Conservation (phyloP, 2,113 vertebrate species). For the Cebus imitator region DNA sequence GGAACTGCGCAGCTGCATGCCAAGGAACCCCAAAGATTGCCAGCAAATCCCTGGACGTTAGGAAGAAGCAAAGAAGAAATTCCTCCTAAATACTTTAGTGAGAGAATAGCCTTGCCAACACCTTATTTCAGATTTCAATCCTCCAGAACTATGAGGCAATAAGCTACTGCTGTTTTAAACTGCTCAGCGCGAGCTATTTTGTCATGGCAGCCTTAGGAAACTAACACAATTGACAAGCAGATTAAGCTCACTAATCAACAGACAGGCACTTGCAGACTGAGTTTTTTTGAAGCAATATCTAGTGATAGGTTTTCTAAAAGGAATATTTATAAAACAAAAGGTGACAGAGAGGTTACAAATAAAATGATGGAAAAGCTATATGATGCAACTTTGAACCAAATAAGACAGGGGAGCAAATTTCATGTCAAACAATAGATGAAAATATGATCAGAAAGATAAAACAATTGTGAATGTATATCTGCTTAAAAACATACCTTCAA, state of each 20-base stretch:
- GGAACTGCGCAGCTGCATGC: background rate
- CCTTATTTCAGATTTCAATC: background rate
- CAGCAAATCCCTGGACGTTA: background rate
- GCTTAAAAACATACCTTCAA: slow-evolving; percentile 3
- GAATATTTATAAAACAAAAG: background rate
- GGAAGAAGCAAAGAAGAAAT: background rate
- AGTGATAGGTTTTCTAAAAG: slow-evolving; percentile 20
- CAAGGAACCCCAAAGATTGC: background rate
- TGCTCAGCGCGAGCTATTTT: background rate
- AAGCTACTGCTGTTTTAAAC: background rate
- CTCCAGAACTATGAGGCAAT: background rate
- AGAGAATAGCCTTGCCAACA: background rate
- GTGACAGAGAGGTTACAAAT: background rate
- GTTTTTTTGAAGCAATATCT: background rate
- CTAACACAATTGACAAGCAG: background rate
- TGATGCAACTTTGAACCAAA: background rate
- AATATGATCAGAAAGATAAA: background rate
- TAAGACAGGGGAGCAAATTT: background rate
- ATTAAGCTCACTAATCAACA: slow-evolving; percentile 25
- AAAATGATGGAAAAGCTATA: background rate
- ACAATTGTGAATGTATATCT: background rate
- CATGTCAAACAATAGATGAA: slow-evolving; percentile 6
- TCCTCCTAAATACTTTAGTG: background rate
- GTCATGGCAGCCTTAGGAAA: background rate
- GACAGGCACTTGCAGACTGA: background rate